Evolutionary conservation across 2,113 vertebrate species (phyloP).

Genomic region (Hepsetus odoe): DNA sequence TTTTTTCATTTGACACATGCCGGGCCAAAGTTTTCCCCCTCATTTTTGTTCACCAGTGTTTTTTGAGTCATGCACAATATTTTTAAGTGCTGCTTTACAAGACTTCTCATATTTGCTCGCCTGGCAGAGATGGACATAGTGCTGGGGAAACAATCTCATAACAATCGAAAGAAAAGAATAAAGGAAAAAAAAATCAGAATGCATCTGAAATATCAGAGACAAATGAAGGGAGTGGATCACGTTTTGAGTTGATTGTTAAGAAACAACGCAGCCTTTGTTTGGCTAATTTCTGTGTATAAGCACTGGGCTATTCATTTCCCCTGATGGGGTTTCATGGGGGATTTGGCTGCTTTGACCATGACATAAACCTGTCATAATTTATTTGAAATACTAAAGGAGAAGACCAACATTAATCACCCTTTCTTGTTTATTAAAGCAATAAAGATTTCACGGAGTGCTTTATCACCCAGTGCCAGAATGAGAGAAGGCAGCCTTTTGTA

Average conservation of each 20-base stretch:
- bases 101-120: conserved; percentile 49
- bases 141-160: conserved; percentile 50
- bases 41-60: conserved; percentile 37
- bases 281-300: conserved; percentile 61
- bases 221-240: conserved; percentile 53
- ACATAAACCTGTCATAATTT: conserved; percentile 82
- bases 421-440: conserved; percentile 84
- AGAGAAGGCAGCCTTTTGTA: conserved; percentile 59
- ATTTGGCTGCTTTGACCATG: conserved; percentile 74
- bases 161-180: conserved; percentile 50
- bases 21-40: conserved; percentile 38
- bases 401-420: conserved; percentile 81
- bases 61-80: conserved; percentile 48
- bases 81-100: conserved; percentile 60
- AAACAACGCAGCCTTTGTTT: conserved; percentile 60
- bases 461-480: conserved; percentile 74
- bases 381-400: conserved; percentile 82
- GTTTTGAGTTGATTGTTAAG: conserved; percentile 54
- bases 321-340: conserved; percentile 71
- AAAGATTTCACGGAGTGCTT: conserved; percentile 81
- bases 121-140: conserved; percentile 57
- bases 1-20: conserved; percentile 36
- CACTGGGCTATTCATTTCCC: conserved; percentile 65
- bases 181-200: conserved; percentile 13
- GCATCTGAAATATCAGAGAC: conserved; percentile 51